A percentile compares a stretch with the other conserved stretches of the same genome.
Evolutionary conservation across 2,113 vertebrate genomes (phyloP).

Genomic region (Nesogale talazaci): DNA sequence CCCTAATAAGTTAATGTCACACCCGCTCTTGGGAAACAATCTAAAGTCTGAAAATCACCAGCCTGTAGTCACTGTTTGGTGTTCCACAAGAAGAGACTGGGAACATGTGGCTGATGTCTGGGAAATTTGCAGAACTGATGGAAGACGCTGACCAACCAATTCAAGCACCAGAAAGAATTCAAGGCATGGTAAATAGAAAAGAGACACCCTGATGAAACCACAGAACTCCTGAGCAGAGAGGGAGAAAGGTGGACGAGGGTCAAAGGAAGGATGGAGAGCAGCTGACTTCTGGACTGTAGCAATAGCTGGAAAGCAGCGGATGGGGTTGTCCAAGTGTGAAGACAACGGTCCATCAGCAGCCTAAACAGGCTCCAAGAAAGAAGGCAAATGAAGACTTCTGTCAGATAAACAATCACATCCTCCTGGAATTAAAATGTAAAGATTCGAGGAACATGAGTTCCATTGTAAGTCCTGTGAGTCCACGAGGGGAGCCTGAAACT

Average conservation of each 20-base stretch:
- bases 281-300: background rate
- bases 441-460: background rate
- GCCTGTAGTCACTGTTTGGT: slow-evolving; percentile 1
- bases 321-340: no score
- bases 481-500: slow-evolving; percentile 3
- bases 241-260: background rate
- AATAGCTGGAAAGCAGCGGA: background rate
- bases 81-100: background rate
- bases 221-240: background rate
- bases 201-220: background rate
- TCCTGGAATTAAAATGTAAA: background rate
- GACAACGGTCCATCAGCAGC: background rate
- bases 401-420: background rate
- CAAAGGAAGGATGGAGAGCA: background rate
- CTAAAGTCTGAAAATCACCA: slow-evolving; percentile 22
- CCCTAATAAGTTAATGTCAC: background rate
- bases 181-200: background rate
- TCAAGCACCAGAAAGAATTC: background rate
- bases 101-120: background rate
- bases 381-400: background rate
- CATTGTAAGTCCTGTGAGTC: background rate
- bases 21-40: slow-evolving; percentile 3
- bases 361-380: background rate
- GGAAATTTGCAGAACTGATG: background rate
- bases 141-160: background rate